phyloP scores from a whole-genome alignment of 2,888 invertebrate genomes.

The Lysandra coridon region DNA sequence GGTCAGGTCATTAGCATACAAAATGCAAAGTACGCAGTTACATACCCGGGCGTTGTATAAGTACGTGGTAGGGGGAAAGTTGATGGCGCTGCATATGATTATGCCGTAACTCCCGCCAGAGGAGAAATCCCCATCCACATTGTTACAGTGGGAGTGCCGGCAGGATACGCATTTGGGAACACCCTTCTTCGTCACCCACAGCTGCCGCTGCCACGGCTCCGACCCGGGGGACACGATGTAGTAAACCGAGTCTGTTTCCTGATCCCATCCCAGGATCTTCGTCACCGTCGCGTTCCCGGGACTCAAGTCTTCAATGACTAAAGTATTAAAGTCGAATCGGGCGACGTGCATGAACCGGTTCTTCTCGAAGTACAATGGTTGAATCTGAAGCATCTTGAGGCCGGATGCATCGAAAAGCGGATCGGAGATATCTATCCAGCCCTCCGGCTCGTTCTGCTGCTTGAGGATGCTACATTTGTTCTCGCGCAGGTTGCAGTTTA shows the following conservation, averaged over 20 bases:
- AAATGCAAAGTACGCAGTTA: neutral
- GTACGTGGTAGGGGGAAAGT: conserved; percentile 60
- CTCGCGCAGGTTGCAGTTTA: conserved; percentile 76
- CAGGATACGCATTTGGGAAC: conserved; percentile 83
- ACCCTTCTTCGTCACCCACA: conserved; percentile 79
- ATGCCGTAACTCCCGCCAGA: conserved; percentile 60
- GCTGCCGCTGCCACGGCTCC: conserved; percentile 85
- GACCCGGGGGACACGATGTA: conserved; percentile 84
- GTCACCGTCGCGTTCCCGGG: conserved; percentile 82
- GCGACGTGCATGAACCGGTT: conserved; percentile 72
- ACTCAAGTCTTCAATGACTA: conserved; percentile 69
- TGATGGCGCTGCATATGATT: conserved; percentile 61
- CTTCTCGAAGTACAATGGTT: conserved; percentile 57
- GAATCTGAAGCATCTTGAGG: conserved; percentile 67
- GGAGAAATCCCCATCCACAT: conserved; percentile 82
- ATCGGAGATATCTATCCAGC: conserved; percentile 84
- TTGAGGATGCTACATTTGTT: conserved; percentile 67
- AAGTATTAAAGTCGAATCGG: conserved; percentile 56
- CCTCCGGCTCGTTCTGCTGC: conserved; percentile 78
- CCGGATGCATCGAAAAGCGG: conserved; percentile 77
- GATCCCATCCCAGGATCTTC: conserved; percentile 82
- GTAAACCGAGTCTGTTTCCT: conserved; percentile 80
- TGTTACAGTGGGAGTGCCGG: conserved; percentile 83
- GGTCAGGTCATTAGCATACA: conserved; percentile 11
- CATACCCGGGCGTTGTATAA: conserved; percentile 73